Conservation (phyloP, 1,140 invertebrate genomes). For the Psix sp. region DNA sequence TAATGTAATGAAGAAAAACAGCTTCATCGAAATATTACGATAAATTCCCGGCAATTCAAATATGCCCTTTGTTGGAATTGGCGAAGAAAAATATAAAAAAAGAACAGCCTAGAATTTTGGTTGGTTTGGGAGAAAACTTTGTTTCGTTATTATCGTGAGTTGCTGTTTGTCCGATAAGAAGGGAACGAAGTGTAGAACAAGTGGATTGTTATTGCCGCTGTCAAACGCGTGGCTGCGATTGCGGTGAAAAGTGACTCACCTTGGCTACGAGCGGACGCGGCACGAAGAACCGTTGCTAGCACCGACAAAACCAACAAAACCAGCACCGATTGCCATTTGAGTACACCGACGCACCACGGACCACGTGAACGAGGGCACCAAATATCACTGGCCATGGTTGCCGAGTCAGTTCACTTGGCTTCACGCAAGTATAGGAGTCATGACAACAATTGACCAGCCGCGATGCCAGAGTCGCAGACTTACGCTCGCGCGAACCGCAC, state of each 20-base stretch:
- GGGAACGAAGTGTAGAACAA: conserved; percentile 19
- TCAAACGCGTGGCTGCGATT: conserved; percentile 16
- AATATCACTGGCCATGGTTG: conserved; percentile 67
- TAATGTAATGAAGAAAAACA: too few relatives aligned
- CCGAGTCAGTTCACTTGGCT: conserved; percentile 29
- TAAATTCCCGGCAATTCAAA: too few relatives aligned
- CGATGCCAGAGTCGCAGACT: conserved; percentile 30
- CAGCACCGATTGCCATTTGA: conserved; percentile 64
- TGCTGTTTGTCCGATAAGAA: not conserved
- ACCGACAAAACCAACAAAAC: conserved; percentile 63
- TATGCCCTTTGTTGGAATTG: too few relatives aligned
- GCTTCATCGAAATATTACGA: too few relatives aligned
- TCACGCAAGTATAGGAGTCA: conserved; percentile 62
- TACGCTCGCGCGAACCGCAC: conserved; percentile 61
- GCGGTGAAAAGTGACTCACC: conserved; percentile 62
- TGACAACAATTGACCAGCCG: conserved; percentile 52
- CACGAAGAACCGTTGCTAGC: conserved; percentile 56
- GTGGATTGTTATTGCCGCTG: conserved; percentile 25
- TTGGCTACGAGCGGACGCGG: conserved; percentile 58
- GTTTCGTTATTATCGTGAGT: too few relatives aligned
- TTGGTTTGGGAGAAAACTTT: too few relatives aligned
- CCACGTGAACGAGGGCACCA: conserved; percentile 61
- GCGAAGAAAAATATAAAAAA: too few relatives aligned
- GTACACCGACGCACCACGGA: conserved; percentile 50
- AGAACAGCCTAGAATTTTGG: too few relatives aligned